Percentiles rank a stretch among this genome's conserved stretches.
phyloP scores from a whole-genome alignment of 2,888 invertebrate species.

The Antitype chi region DNA sequence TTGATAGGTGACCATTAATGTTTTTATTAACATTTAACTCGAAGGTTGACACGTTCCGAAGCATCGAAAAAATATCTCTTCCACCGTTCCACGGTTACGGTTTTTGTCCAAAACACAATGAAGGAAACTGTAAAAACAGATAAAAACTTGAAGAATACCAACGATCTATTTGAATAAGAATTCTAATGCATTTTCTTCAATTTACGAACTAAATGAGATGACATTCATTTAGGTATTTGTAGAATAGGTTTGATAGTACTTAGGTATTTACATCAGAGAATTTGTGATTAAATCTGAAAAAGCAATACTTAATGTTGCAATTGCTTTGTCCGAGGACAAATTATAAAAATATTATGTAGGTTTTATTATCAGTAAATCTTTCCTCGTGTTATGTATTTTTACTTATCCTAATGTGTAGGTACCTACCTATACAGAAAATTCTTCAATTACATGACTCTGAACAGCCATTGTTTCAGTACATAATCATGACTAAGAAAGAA shows the following conservation, averaged over 20 bases:
- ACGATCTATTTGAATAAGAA: conserved; percentile 6
- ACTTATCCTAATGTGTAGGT: neutral
- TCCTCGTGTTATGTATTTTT: neutral
- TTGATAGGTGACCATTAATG: conserved; percentile 53
- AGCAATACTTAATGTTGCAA: neutral
- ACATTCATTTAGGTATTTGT: conserved; percentile 12
- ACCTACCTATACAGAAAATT: neutral
- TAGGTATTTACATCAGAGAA: neutral
- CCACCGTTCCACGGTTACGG: conserved; percentile 47
- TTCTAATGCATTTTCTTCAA: conserved; percentile 21
- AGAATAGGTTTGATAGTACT: neutral
- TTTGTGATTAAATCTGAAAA: neutral
- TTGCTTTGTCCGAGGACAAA: neutral
- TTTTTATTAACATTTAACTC: conserved; percentile 57
- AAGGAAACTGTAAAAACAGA: conserved; percentile 31
- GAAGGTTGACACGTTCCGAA: conserved; percentile 57
- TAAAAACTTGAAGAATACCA: conserved; percentile 27
- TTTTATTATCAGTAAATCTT: neutral
- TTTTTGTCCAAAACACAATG: conserved; percentile 46
- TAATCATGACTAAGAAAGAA: neutral
- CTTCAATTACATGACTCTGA: neutral
- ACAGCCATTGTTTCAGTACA: neutral
- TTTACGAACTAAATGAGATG: conserved; percentile 36
- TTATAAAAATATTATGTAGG: neutral
- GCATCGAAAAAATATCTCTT: conserved; percentile 35